phyloP scores from a whole-genome alignment of 1,140 invertebrate genomes.

The Drosophila orosa region DNA sequence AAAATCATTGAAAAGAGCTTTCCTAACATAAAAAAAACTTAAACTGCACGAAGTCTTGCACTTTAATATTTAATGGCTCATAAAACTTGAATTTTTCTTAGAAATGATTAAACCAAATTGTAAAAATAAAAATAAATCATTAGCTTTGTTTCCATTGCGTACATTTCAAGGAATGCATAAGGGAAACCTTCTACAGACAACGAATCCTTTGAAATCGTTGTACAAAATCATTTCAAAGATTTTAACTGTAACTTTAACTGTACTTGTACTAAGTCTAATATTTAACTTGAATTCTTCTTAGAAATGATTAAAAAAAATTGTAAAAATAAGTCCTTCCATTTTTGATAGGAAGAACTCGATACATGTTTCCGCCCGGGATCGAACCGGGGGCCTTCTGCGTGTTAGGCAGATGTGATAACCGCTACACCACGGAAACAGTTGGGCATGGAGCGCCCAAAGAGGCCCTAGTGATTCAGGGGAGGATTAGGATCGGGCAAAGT shows the following conservation, averaged over 20 bases:
- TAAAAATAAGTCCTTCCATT: neutral
- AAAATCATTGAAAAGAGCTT: neutral
- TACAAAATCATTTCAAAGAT: too few relatives aligned
- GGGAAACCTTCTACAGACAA: too few relatives aligned
- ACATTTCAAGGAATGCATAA: too few relatives aligned
- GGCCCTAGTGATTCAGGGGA: slow-evolving; percentile 1
- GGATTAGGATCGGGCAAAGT: slow-evolving; percentile 6
- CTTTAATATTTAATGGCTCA: neutral
- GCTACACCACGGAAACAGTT: slow-evolving; percentile 84
- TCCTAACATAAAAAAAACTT: neutral
- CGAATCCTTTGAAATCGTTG: too few relatives aligned
- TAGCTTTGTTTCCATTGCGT: too few relatives aligned
- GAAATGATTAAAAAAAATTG: neutral
- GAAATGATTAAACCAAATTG: neutral
- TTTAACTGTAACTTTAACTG: too few relatives aligned
- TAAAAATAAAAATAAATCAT: too few relatives aligned
- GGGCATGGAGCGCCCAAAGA: neutral
- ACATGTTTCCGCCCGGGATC: slow-evolving; percentile 83
- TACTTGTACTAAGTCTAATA: too few relatives aligned
- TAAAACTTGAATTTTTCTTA: neutral
- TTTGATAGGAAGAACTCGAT: neutral
- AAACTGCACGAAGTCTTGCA: neutral
- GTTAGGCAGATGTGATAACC: slow-evolving; percentile 85
- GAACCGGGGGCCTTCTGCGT: slow-evolving; percentile 84
- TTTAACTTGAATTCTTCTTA: neutral